Evolutionary conservation across 2,113 vertebrate species (phyloP), one percentile per base, ranked within the genome.

Genomic region (Cardinalis cardinalis): DNA sequence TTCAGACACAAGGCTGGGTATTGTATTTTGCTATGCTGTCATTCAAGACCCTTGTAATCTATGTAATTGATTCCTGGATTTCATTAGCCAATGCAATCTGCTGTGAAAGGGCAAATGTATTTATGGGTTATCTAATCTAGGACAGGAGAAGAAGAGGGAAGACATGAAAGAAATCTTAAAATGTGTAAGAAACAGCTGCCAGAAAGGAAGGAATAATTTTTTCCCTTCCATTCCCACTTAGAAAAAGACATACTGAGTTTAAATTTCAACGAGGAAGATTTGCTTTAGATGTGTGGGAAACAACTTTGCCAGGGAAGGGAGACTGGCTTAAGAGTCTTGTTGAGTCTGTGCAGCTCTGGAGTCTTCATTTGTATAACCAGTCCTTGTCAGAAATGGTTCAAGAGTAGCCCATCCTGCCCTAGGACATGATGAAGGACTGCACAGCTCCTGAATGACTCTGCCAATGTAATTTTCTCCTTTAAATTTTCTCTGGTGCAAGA

Each of bases 61-160:
- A 14, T 65, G 59, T 43, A 72, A 49, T 49, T 78, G 63, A 87
- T 87, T 93, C 40, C 77, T 65, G 81, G 71, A 58, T 82, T 94
- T 90, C 81, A 66, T 40, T 51, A 79, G 16, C 23, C n/a, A 34
- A 11, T 78, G 31, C 46, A 75, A 70, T 76, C 63, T 32, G 32
- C 51, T 69, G 46, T 90, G 80, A 93, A 94, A 93, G 77, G 76
- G 24, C 49, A 94, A 83, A 94, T 18, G 34, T 73, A 83, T 76
- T 92, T 83, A 38, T 74, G 40, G 26, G 25, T 82, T 92, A 75
- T 86, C 88, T 88, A 72, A 82, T 69, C 59, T 49, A 46, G 28
- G 28, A 85, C 44, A 91, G 32, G 31, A 85, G n/a, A 74, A 49
- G 17, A 79, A 29, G 13, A 85, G 14, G 13, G 34, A 89, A 75